Evolutionary conservation across 37 sponge, comb jelly and placozoan genomes (phyloP).

Genomic region (Dysidea cf. avara): DNA sequence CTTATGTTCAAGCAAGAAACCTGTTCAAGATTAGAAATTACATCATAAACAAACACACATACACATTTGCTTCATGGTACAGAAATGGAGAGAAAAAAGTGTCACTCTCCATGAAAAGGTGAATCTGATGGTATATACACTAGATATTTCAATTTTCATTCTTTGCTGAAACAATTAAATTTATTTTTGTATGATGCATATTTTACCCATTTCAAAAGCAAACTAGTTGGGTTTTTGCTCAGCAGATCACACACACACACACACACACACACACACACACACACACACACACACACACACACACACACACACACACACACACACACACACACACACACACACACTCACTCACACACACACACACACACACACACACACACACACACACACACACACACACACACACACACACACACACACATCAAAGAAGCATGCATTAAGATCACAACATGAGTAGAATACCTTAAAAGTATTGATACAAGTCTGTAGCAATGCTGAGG

Average conservation of each 20-base stretch:
- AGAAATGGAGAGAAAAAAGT: too few species aligned
- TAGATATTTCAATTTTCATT: too few species aligned
- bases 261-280: constrained; percentile 35
- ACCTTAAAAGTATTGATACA: background rate
- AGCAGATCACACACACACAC: background rate
- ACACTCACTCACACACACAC: constrained; percentile 21
- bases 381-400: constrained; percentile 23
- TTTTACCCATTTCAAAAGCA: background rate
- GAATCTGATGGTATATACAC: too few species aligned
- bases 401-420: constrained; percentile 29
- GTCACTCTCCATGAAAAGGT: too few species aligned
- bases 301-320: constrained; percentile 35
- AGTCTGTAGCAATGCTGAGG: background rate
- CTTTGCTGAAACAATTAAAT: too few species aligned
- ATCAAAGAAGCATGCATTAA: too few species aligned
- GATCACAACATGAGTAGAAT: background rate
- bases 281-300: constrained; percentile 26
- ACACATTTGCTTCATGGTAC: too few species aligned
- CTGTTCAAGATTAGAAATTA: too few species aligned
- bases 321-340: constrained; percentile 22
- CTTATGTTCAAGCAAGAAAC: too few species aligned
- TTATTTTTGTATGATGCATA: too few species aligned
- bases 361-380: constrained; percentile 23
- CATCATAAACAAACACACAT: too few species aligned
- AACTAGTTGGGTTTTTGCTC: background rate